phyloP scores from a whole-genome alignment of 2,888 invertebrate genomes.

The Campoplex nolae region DNA sequence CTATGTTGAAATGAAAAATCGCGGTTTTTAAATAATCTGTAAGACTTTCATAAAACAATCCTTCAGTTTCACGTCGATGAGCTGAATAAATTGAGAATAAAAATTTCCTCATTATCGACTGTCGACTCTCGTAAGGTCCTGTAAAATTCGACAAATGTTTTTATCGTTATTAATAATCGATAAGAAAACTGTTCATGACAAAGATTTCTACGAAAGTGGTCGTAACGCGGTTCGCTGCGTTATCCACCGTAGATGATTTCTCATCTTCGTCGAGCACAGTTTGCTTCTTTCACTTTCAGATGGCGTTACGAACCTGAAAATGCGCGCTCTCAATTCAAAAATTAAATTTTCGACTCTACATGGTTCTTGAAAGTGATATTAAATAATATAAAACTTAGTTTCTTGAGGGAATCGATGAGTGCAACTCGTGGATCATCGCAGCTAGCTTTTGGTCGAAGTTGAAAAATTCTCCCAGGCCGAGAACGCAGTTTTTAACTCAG shows the following conservation, averaged over 20 bases:
- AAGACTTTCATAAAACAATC: not conserved
- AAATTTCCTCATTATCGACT: conserved; percentile 19
- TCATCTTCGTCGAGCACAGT: not conserved
- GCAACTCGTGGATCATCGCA: not conserved
- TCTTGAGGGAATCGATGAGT: not conserved
- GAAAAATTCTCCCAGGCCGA: not conserved
- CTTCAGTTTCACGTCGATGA: not conserved
- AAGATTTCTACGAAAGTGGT: not conserved
- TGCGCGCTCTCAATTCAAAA: not conserved
- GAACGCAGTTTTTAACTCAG: not conserved
- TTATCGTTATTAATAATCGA: not conserved
- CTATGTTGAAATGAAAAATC: conserved; percentile 33
- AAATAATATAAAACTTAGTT: not conserved
- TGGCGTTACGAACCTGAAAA: not conserved
- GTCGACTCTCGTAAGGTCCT: not conserved
- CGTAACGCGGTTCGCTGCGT: not conserved
- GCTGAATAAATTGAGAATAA: not conserved
- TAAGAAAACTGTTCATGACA: not conserved
- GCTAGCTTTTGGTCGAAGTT: not conserved
- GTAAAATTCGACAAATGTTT: not conserved
- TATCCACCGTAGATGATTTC: conserved; percentile 15
- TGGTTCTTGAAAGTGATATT: not conserved
- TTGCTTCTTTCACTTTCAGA: not conserved
- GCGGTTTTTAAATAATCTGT: not conserved
- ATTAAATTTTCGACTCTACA: not conserved